Base-by-base conservation (phyloP, 2,888 invertebrate genomes). In the Tholera decimalis region DNA sequence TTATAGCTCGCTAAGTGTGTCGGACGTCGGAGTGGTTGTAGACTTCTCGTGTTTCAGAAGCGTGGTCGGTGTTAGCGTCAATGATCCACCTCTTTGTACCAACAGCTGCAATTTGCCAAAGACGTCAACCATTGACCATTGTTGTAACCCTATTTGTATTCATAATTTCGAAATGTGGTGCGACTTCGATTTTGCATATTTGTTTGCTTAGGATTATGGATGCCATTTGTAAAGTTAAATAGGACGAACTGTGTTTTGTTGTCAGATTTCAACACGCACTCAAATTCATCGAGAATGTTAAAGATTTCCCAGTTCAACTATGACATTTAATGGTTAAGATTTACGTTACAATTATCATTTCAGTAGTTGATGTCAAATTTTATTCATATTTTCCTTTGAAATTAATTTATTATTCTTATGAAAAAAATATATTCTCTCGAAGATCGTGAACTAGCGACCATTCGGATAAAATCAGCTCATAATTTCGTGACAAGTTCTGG, bases 31-130 rank as follows among this genome's bases (percentile, higher is more conserved):
- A 92, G 89, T 89, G 85, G 89, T 89, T 91, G 88, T 92, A 91
- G 89, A 86, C 89, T 75, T 89, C 88, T 93, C 89, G 82, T 86
- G 88, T 94, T 93, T 89, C 93, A 89, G 88, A 86, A 86, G 87
- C 86, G 81, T 87, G 88, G 85, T 88, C 87, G 89, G 87, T 89
- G 88, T 91, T 87, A 85, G 88, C 84, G 77, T 87, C 86, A 89
- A 84, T 88, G 85, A 90, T 91, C 85, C 88, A 87, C 85, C 80
- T 88, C 89, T 88, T 89, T 91, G 89, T 91, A 79, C 77, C 82
- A 81, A 81, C 83, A 80, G 80, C 72, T 82, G 82, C 79, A 82
- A 84, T 85, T 83, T 76, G 73, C 79, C 62, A 76, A 53, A 64
- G 50, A 68, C 65, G 56, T 59, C 60, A 57, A 76, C 67, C 53